These are phyloP conservation scores for Pseudorectes ferrugineus DNA, from an alignment of 2,113 vertebrate genomes.

Conservation along the genomic window DNA sequence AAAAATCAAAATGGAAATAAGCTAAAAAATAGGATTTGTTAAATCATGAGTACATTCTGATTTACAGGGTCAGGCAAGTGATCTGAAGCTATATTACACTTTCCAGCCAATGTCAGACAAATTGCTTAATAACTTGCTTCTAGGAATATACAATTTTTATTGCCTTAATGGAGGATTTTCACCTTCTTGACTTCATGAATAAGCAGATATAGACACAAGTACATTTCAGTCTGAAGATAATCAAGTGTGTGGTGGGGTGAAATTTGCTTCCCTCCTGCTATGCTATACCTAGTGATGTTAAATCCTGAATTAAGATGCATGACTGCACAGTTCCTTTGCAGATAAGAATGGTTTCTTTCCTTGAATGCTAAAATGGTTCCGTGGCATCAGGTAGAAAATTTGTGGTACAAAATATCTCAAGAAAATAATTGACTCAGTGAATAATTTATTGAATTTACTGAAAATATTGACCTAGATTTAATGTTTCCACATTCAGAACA, in stretches of 20 bases:
- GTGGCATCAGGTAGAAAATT: not conserved
- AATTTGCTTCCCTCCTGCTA: not conserved
- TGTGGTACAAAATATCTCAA: not conserved
- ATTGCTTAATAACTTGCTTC: not conserved
- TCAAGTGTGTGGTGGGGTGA: not conserved
- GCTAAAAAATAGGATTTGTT: not conserved
- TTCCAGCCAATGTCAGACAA: not conserved
- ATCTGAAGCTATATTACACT: not conserved
- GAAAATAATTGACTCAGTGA: constrained; percentile 61
- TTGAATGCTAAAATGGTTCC: not conserved
- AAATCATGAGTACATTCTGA: not conserved
- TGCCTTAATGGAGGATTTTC: not conserved
- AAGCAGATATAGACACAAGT: not conserved
- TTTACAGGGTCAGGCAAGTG: not conserved
- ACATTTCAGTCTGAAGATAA: not conserved
- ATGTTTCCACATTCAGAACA: constrained; percentile 36
- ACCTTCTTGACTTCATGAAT: not conserved
- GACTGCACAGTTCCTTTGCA: not conserved
- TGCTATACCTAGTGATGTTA: not conserved
- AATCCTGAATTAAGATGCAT: constrained; percentile 3
- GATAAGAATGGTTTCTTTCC: not conserved
- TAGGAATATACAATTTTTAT: not conserved
- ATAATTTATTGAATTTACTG: constrained; percentile 60
- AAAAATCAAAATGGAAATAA: not conserved
- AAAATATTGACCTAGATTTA: constrained; percentile 53